Percentiles rank a stretch among this genome's conserved stretches.
These are phyloP conservation scores for Caloenas nicobarica DNA, from an alignment of 2,113 vertebrate species.

Conservation along the genomic window DNA sequence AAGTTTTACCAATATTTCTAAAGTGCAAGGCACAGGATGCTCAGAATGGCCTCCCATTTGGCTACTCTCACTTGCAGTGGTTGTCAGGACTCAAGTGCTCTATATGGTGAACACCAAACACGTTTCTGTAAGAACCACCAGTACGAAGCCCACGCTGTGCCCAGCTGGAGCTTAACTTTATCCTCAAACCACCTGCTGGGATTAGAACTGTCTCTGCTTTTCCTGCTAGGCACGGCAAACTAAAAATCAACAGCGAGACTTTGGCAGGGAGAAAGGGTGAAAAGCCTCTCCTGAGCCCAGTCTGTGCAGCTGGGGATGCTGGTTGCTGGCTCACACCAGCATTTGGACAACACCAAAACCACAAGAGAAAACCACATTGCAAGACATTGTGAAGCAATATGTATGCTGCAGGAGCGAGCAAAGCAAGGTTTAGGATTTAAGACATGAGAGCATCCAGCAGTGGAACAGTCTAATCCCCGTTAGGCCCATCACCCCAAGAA, in stretches of 20 bases:
- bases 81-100: neutral
- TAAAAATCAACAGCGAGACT: neutral
- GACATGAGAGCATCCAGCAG: neutral
- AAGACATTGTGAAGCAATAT: neutral
- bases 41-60: neutral
- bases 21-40: neutral
- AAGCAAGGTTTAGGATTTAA: neutral
- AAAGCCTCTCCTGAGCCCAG: neutral
- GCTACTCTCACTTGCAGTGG: neutral
- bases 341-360: neutral
- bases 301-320: neutral
- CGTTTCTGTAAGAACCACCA: neutral
- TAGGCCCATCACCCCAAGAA: neutral
- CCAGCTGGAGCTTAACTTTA: neutral
- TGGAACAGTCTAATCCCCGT: neutral
- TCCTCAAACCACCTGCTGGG: neutral
- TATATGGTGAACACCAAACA: neutral
- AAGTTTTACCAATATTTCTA: neutral
- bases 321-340: neutral
- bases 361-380: neutral
- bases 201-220: neutral
- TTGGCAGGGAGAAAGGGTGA: neutral
- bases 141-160: neutral
- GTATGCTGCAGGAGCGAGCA: neutral
- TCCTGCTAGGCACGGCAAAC: neutral